phyloP scores from a whole-genome alignment of 2,888 invertebrate species.

The Cheiracanthium punctorium region DNA sequence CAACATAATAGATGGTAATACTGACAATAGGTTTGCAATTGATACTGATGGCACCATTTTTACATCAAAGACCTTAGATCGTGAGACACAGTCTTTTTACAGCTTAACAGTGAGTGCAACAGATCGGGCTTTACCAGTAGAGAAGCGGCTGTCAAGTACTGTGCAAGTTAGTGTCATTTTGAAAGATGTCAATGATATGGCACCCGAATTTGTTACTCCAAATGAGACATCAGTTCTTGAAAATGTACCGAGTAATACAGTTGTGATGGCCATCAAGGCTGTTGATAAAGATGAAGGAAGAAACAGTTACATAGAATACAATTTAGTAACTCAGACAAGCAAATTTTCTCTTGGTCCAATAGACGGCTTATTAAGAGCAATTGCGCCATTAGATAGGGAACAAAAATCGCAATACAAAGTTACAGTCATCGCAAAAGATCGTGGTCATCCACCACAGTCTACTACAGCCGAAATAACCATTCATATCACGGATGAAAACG shows the following conservation, averaged over 20 bases:
- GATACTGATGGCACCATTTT: slow-evolving; percentile 88
- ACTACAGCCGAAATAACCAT: slow-evolving; percentile 84
- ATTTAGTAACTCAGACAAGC: slow-evolving; percentile 74
- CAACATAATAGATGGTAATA: slow-evolving; percentile 88
- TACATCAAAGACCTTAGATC: slow-evolving; percentile 85
- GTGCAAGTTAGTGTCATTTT: slow-evolving; percentile 92
- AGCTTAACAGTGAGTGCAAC: slow-evolving; percentile 88
- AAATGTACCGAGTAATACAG: slow-evolving; percentile 89
- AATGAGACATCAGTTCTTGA: slow-evolving; percentile 88
- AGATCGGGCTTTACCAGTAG: slow-evolving; percentile 86
- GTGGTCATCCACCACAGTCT: slow-evolving; percentile 87
- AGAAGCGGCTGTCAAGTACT: slow-evolving; percentile 87
- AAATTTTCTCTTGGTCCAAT: slow-evolving; percentile 89
- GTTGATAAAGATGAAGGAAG: slow-evolving; percentile 92
- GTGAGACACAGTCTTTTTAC: slow-evolving; percentile 88
- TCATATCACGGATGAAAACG: slow-evolving; percentile 89
- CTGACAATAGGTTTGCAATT: slow-evolving; percentile 86
- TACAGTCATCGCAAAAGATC: slow-evolving; percentile 87
- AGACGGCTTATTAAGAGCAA: slow-evolving; percentile 90
- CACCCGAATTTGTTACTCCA: slow-evolving; percentile 87
- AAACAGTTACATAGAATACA: slow-evolving; percentile 93
- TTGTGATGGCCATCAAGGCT: slow-evolving; percentile 92
- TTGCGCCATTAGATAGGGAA: slow-evolving; percentile 91
- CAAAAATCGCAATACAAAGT: slow-evolving; percentile 84
- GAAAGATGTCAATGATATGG: slow-evolving; percentile 93